phyloP scores from a whole-genome alignment of 2,888 invertebrate species.

The Campoletis raptor region DNA sequence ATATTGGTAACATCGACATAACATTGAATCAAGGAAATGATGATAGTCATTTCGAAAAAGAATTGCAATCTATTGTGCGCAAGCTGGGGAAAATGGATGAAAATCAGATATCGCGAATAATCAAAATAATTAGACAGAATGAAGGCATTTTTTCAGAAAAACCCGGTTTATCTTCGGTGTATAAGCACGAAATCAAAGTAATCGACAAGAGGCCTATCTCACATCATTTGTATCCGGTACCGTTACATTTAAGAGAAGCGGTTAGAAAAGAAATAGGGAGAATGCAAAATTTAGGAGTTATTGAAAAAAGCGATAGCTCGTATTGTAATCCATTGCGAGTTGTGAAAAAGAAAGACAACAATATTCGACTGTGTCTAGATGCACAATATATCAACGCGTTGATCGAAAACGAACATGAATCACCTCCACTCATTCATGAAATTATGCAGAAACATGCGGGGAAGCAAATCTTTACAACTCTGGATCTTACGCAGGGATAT shows the following conservation, averaged over 20 bases:
- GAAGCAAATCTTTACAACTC: slow-evolving; percentile 58
- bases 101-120: too few species aligned
- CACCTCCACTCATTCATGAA: slow-evolving; percentile 63
- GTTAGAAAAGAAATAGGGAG: not conserved
- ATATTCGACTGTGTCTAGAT: slow-evolving; percentile 75
- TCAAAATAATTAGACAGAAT: not conserved
- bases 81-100: too few species aligned
- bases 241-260: not conserved
- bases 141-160: not conserved
- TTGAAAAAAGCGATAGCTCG: slow-evolving; percentile 58
- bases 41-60: too few species aligned
- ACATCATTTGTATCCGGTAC: not conserved
- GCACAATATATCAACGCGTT: slow-evolving; percentile 73
- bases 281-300: not conserved
- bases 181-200: slow-evolving; percentile 8
- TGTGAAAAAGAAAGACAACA: slow-evolving; percentile 75
- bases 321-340: slow-evolving; percentile 76
- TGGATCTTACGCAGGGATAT: slow-evolving; percentile 70
- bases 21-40: too few species aligned
- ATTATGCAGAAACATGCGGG: slow-evolving; percentile 67
- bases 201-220: not conserved
- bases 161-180: not conserved
- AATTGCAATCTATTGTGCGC: too few species aligned
- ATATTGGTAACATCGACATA: too few species aligned
- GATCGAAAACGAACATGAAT: slow-evolving; percentile 74